phyloP scores from a whole-genome alignment of 2,888 invertebrate genomes.

The Agonum fuliginosum region DNA sequence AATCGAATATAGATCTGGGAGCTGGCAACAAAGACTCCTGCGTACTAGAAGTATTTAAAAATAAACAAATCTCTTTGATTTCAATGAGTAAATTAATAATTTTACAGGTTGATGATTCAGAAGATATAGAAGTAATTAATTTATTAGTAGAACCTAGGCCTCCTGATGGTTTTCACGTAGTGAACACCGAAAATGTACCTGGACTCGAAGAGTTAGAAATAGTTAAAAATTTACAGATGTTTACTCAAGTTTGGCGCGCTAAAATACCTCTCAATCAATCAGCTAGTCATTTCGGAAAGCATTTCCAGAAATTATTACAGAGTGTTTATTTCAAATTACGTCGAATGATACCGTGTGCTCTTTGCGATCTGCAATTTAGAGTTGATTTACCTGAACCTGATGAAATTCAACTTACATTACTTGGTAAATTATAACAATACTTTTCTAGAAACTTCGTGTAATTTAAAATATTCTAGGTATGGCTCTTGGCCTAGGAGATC shows the following conservation, averaged over 20 bases:
- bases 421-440: slow-evolving; percentile 71
- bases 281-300: slow-evolving; percentile 72
- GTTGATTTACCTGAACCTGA: slow-evolving; percentile 92
- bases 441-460: slow-evolving; percentile 9
- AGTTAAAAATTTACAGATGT: slow-evolving; percentile 86
- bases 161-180: slow-evolving; percentile 86
- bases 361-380: slow-evolving; percentile 87
- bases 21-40: slow-evolving; percentile 87
- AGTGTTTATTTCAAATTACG: slow-evolving; percentile 92
- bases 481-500: slow-evolving; percentile 84
- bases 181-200: slow-evolving; percentile 85
- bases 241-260: slow-evolving; percentile 87
- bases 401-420: slow-evolving; percentile 77
- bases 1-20: slow-evolving; percentile 81
- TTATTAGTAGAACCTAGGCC: slow-evolving; percentile 84
- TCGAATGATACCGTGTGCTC: slow-evolving; percentile 89
- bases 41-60: slow-evolving; percentile 79
- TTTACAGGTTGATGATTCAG: slow-evolving; percentile 84
- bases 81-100: slow-evolving; percentile 7
- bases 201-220: slow-evolving; percentile 82
- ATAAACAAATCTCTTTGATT: neutral
- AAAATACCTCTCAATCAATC: slow-evolving; percentile 75
- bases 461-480: slow-evolving; percentile 76
- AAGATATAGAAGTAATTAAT: slow-evolving; percentile 85
- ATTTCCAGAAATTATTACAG: slow-evolving; percentile 79